Percentiles rank a stretch among this genome's conserved stretches.
These are phyloP conservation scores for Leiothrix lutea DNA, from an alignment of 2,113 vertebrate species.

Conservation along the genomic window DNA sequence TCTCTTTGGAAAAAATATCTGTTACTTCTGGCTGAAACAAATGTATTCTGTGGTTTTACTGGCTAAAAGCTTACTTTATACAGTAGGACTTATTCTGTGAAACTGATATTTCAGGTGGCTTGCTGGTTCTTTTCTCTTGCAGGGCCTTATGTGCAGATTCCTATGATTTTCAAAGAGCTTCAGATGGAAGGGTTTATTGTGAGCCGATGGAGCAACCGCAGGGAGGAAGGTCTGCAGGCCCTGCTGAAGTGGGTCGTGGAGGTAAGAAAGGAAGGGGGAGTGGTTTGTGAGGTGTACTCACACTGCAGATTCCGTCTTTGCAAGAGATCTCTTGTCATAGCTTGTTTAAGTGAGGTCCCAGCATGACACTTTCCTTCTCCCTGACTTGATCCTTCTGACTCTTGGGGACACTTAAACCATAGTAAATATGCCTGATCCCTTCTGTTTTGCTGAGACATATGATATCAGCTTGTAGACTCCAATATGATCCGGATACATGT, in stretches of 20 bases:
- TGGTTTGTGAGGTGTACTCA: not conserved
- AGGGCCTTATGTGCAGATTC: constrained; percentile 76
- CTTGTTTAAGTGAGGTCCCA: not conserved
- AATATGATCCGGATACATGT: not conserved
- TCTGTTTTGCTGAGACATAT: not conserved
- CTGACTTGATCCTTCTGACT: not conserved
- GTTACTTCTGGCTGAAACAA: not conserved
- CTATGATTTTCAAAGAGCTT: constrained; percentile 78
- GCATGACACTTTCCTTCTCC: not conserved
- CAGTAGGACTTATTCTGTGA: not conserved
- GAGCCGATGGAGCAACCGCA: constrained; percentile 68
- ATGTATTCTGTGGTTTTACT: not conserved
- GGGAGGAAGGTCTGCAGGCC: constrained; percentile 75
- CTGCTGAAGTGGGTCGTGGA: constrained; percentile 83
- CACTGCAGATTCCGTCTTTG: not conserved
- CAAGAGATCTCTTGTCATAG: not conserved
- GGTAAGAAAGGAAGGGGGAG: constrained; percentile 62
- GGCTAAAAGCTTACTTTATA: not conserved
- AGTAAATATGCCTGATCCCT: not conserved
- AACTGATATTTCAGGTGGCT: not conserved
- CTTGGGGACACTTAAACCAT: not conserved
- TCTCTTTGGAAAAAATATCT: not conserved
- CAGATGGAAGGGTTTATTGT: constrained; percentile 83
- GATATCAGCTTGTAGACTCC: not conserved
- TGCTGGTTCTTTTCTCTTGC: not conserved